Conservation (phyloP, 1,140 invertebrate species). For the Zaprionus inermis region DNA sequence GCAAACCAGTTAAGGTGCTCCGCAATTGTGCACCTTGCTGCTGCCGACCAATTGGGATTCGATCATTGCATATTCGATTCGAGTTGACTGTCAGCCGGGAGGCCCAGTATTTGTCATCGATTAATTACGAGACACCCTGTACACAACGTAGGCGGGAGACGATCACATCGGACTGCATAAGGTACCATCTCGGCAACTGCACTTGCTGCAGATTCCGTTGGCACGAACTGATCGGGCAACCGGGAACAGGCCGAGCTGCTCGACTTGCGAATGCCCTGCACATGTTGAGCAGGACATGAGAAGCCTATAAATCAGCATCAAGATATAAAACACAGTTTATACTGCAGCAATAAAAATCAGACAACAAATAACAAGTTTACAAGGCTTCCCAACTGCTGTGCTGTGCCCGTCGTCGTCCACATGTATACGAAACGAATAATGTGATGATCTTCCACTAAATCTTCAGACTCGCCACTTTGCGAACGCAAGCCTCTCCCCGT, state of each 20-base stretch:
- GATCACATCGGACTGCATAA: neutral
- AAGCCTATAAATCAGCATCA: slow-evolving; percentile 8
- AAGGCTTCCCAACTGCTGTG: neutral
- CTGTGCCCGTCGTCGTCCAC: neutral
- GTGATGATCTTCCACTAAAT: slow-evolving; percentile 16
- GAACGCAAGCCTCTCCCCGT: neutral
- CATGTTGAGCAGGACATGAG: neutral
- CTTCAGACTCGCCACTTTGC: slow-evolving; percentile 9
- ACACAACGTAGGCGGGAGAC: neutral
- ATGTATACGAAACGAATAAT: slow-evolving; percentile 6
- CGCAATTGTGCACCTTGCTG: neutral
- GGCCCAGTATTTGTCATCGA: slow-evolving; percentile 22
- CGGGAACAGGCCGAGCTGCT: neutral
- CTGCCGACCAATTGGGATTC: slow-evolving; percentile 11
- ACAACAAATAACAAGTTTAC: slow-evolving; percentile 15
- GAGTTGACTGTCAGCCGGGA: slow-evolving; percentile 8
- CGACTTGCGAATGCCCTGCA: slow-evolving; percentile 1
- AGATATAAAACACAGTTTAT: slow-evolving; percentile 12
- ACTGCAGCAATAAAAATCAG: slow-evolving; percentile 11
- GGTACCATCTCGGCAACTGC: neutral
- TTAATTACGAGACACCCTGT: slow-evolving; percentile 19
- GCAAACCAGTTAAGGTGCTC: slow-evolving; percentile 10
- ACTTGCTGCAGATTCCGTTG: slow-evolving; percentile 1
- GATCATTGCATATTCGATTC: slow-evolving; percentile 22
- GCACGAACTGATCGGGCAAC: neutral